Percentiles rank a stretch among this genome's conserved stretches.
These are phyloP conservation scores for Xestia xanthographa DNA, from an alignment of 2,888 invertebrate genomes.

Conservation along the genomic window DNA sequence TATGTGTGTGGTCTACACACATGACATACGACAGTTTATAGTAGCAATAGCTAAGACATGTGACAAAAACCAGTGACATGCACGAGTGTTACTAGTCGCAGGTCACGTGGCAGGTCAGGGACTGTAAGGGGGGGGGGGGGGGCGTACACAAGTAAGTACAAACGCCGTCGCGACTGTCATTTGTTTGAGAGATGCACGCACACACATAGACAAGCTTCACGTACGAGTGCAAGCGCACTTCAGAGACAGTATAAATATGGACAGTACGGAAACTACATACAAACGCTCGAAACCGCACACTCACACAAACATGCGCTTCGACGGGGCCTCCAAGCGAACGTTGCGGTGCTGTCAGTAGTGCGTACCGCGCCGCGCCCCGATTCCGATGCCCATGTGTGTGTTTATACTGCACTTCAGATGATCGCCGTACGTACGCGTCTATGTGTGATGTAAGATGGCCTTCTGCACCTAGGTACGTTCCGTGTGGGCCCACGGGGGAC, in stretches of 20 bases:
- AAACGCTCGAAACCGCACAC: too few species aligned
- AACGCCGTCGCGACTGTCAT: not conserved
- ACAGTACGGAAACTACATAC: too few species aligned
- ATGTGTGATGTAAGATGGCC: not conserved
- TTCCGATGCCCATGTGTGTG: too few species aligned
- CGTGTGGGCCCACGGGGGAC: conserved; percentile 20
- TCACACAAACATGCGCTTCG: too few species aligned
- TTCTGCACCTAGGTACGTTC: conserved; percentile 25
- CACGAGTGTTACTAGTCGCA: not conserved
- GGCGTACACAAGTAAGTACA: not conserved
- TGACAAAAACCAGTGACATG: not conserved
- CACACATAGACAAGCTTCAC: not conserved
- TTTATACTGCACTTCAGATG: not conserved
- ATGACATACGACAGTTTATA: too few species aligned
- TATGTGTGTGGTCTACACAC: not conserved
- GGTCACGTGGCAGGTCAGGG: not conserved
- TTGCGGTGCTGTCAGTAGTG: too few species aligned
- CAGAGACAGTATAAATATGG: too few species aligned
- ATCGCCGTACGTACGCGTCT: not conserved
- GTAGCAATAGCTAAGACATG: too few species aligned
- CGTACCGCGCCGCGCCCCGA: too few species aligned
- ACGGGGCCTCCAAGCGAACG: too few species aligned
- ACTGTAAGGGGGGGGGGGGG: too few species aligned
- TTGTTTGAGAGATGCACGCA: not conserved
- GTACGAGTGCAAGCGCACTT: not conserved